Percentiles rank a stretch among this genome's conserved stretches.
Evolutionary conservation across 1,140 invertebrate genomes (phyloP).

Genomic region (Pomacea maculata): DNA sequence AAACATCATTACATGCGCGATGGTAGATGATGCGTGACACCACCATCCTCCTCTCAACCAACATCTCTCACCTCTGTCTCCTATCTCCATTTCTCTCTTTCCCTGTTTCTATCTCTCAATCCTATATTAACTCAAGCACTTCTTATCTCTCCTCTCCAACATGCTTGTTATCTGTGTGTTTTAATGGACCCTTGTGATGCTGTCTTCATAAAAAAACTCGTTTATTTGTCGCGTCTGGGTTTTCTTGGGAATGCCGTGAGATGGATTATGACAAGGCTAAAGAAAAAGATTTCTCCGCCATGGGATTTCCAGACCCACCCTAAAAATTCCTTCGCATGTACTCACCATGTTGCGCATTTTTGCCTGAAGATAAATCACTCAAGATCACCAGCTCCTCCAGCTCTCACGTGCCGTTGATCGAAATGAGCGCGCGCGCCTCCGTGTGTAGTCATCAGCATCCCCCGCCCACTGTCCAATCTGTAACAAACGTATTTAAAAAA

Average conservation of each 20-base stretch:
- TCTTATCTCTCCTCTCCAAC: background rate
- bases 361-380: no score
- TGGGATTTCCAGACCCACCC: background rate
- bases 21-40: no score
- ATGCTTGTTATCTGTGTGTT: background rate
- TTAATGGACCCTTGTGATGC: background rate
- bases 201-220: background rate
- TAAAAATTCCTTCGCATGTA: no score
- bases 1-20: no score
- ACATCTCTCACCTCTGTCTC: background rate
- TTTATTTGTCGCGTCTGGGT: background rate
- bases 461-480: no score
- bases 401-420: no score
- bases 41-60: background rate
- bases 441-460: no score
- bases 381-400: no score
- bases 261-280: background rate
- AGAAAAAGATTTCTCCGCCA: background rate
- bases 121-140: no score
- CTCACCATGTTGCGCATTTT: background rate
- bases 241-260: background rate
- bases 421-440: no score
- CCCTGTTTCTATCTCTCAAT: no score
- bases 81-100: background rate
- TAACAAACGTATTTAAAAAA: no score